These are phyloP conservation scores for Pedicia rivosa DNA, from an alignment of 2,888 invertebrate species.

Conservation along the genomic window DNA sequence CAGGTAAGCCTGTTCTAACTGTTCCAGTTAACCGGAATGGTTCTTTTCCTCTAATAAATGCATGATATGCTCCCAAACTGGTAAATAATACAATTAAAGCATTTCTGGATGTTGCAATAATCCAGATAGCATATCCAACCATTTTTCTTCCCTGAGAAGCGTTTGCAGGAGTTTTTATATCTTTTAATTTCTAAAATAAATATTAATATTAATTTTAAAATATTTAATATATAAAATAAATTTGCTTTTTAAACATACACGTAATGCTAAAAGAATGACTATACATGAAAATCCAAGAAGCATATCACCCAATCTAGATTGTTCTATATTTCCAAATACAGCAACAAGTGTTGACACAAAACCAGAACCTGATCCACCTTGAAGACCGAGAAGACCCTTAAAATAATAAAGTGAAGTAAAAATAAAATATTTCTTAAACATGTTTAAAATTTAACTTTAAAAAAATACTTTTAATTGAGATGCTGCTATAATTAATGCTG, in stretches of 20 bases:
- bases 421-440: too few relatives aligned
- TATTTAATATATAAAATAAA: conserved; percentile 8
- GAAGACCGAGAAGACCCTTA: conserved; percentile 54
- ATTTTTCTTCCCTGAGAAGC: conserved; percentile 28
- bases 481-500: conserved; percentile 76
- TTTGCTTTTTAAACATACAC: conserved; percentile 39
- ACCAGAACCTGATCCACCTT: conserved; percentile 48
- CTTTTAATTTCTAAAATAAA: conserved; percentile 51
- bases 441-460: too few relatives aligned
- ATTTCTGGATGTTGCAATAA: conserved; percentile 67
- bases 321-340: conserved; percentile 48
- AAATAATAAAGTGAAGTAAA: too few relatives aligned
- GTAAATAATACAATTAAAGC: conserved; percentile 56
- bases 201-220: conserved; percentile 11
- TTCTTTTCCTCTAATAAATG: conserved; percentile 33
- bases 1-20: conserved; percentile 51
- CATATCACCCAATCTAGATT: conserved; percentile 53
- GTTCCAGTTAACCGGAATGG: conserved; percentile 61
- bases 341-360: conserved; percentile 60
- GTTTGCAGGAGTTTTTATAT: conserved; percentile 35
- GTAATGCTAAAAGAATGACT: conserved; percentile 49
- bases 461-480: conserved; percentile 68
- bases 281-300: conserved; percentile 58
- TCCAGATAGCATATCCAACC: conserved; percentile 49
- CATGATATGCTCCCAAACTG: conserved; percentile 45